phyloP scores from a whole-genome alignment of 2,888 invertebrate species.

The Limnephilus auricula region DNA sequence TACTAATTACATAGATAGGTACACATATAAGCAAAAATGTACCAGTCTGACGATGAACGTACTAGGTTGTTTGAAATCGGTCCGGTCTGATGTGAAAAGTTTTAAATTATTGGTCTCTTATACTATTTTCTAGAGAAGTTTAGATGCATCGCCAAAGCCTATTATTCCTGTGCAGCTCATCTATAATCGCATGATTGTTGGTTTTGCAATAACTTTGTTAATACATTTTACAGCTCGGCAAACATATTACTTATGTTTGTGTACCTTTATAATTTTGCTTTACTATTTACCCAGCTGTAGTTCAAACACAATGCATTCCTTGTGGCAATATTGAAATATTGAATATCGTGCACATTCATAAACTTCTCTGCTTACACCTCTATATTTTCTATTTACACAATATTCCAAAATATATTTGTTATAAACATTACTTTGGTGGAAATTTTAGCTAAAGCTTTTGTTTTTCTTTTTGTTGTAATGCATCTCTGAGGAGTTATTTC shows the following conservation, averaged over 20 bases:
- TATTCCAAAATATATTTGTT: not conserved
- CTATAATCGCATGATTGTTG: not conserved
- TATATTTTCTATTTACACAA: not conserved
- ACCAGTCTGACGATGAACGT: too few relatives aligned
- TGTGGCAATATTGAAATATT: not conserved
- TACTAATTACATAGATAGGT: too few relatives aligned
- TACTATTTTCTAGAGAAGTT: not conserved
- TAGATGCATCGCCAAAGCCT: not conserved
- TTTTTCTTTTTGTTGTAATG: too few relatives aligned
- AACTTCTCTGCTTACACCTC: not conserved
- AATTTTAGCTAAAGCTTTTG: too few relatives aligned
- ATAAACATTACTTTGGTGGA: not conserved
- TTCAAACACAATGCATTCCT: conserved; percentile 2
- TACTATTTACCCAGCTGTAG: not conserved
- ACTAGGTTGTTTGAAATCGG: too few relatives aligned
- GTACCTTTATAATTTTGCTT: not conserved
- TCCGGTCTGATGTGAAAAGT: too few relatives aligned
- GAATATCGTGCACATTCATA: not conserved
- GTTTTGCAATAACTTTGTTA: not conserved
- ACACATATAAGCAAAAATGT: too few relatives aligned
- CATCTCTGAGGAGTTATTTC: too few relatives aligned
- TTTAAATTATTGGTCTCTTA: too few relatives aligned
- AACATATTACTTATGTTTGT: not conserved
- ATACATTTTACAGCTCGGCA: not conserved
- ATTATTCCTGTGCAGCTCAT: not conserved